Conservation (phyloP, 2,888 invertebrate species). For the Mechanitis mazaeus region DNA sequence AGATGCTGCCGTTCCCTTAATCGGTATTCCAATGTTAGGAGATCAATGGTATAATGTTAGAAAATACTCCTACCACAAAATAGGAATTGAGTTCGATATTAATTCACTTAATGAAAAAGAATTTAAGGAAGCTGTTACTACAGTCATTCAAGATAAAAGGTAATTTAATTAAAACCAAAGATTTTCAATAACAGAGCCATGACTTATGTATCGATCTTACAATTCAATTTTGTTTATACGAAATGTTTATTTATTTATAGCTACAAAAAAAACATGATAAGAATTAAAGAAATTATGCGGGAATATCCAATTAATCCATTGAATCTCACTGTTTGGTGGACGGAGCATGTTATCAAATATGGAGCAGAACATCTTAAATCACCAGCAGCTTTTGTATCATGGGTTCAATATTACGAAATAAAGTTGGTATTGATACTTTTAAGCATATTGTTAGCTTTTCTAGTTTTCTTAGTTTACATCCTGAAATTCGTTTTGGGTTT, state of each 20-base stretch:
- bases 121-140: conserved; percentile 35
- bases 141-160: conserved; percentile 34
- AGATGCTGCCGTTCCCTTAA: conserved; percentile 46
- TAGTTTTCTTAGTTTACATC: conserved; percentile 4
- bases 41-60: conserved; percentile 55
- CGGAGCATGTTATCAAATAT: conserved; percentile 24
- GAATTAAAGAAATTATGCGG: conserved; percentile 23
- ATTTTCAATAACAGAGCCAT: too few species aligned
- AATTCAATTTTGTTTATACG: too few species aligned
- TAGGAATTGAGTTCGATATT: conserved; percentile 42
- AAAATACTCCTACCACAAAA: conserved; percentile 37
- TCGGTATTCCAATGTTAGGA: conserved; percentile 51
- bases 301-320: conserved; percentile 29
- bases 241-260: conserved; percentile 20
- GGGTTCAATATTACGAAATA: conserved; percentile 40
- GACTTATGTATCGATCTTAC: too few species aligned
- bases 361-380: conserved; percentile 34
- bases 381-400: conserved; percentile 38
- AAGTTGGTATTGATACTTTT: conserved; percentile 27
- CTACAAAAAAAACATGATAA: conserved; percentile 26
- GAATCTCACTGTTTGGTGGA: conserved; percentile 31
- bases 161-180: conserved; percentile 12
- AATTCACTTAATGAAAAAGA: conserved; percentile 34
- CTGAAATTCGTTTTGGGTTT: not conserved
- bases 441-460: conserved; percentile 8